Base-by-base conservation (phyloP, 2,888 invertebrate species). In the Ormyrus rosae region DNA sequence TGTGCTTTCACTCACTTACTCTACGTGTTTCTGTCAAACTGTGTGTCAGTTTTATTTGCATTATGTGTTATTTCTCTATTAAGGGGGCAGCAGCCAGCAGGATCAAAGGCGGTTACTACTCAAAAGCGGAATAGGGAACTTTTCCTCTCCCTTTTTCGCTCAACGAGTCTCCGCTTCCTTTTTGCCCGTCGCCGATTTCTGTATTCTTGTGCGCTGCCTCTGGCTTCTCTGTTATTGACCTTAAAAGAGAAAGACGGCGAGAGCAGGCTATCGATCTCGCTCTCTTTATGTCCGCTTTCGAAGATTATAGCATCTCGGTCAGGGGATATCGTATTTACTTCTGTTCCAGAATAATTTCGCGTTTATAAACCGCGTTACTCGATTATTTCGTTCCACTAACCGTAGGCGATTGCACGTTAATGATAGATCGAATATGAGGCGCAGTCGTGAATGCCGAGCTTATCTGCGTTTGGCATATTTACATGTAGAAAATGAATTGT, bases 171-270 rank as follows among this genome's bases (percentile, higher is more conserved):
- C 4, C 34, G 34, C 45, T 69, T 58, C 7, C 48, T 58, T 51
- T 69, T 69, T 69, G 6, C 9, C 48, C n/a, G 34, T 51, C 48
- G 53, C 51, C n/a, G 9, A 46, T 45, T 76, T 19, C 68, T 51
- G 50, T 48, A 46, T 48, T 10, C 11, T 34, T 34, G 13, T 56
- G 10, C 50, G 53, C 46, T 9, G 56, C 11, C 46, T 60, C 13
- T 61, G n/a, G 48, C 53, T 67, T 67, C 9, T 71, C 55, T 72
- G 67, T 72, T 68, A 78, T 71, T 78, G 71, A 72, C 67, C 72
- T 78, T 78, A 78, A 78, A 78, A 78, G 19, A 65, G 45, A 48
- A 13, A 46, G 51, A 56, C 34, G 48, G 13, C 69, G 8, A 63
- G 48, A 73, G 64, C 48, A 55, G 48, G 10, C 7, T 67, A 58